Base-by-base conservation (phyloP, 2,888 invertebrate species). In the Lepidocyrtoides sp. region DNA sequence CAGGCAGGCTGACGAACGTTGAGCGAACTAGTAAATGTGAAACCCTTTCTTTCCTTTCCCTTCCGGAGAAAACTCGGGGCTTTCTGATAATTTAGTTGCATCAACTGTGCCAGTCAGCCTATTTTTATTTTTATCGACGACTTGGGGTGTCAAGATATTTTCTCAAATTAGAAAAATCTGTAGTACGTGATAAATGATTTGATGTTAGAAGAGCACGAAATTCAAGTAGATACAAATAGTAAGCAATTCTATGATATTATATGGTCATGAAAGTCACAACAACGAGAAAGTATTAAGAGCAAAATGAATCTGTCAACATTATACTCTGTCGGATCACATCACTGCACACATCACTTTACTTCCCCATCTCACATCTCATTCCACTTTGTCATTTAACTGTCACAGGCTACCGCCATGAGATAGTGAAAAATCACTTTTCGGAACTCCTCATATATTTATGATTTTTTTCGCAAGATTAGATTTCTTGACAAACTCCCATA, bases 361-460 rank as follows among this genome's bases (percentile, higher is more conserved):
- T 17, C 41, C 41, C 69, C 12, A n/a, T 72, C 48, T 32, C n/a
- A 41, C n/a, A 20, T 32, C 20, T n/a, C 54, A 79, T 79, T 26
- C 54, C 79, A 79, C 79, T 77, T 77, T 79, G 79, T 54, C 77
- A 48, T 77, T 48, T 17, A 77, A 51, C 77, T 44, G 77, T 26
- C 44, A 48, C 77, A 44, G 2, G 14, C n/a, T 12, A 36, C 36
- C 44, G 10, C 14, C 51, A 23, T 2, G 51, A 79, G 32, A 51
- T 29, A 79, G 79, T 79, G 29, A 77, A 79, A 54, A 29, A 79
- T 79, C 57, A 57, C 79, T 79, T 79, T 54, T 79, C 77, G n/a
- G 29, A 32, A 54, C 51, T 29, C 23, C 29, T 79, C 54, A 79
- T n/a, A 32, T 2, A 10, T 75, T 1, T 41, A 41, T 72, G 69